These are phyloP conservation scores for Propithecus perrieri DNA, from an alignment of 2,797 vertebrate genomes.

Conservation along the genomic window DNA sequence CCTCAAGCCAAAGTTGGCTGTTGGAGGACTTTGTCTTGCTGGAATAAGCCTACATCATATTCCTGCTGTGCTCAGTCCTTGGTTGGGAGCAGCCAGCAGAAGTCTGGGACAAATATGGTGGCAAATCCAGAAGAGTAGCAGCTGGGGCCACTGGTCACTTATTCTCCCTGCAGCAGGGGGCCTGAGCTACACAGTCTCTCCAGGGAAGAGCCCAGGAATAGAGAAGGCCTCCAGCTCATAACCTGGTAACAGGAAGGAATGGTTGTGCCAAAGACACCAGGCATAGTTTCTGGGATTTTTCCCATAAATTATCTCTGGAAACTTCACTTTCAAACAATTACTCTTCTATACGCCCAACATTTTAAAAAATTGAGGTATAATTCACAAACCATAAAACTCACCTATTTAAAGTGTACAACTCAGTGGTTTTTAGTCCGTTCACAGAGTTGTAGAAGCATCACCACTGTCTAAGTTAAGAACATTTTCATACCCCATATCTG, in stretches of 20 bases:
- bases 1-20: not conserved
- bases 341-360: not conserved
- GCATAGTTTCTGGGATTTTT: not conserved
- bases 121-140: not conserved
- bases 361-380: not conserved
- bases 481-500: not conserved
- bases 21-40: not conserved
- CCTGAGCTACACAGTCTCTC: not conserved
- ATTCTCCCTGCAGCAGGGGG: not conserved
- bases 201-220: not conserved
- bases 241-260: not conserved
- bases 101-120: slow-evolving; percentile 12
- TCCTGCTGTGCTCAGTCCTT: not conserved
- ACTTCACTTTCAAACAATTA: slow-evolving; percentile 25
- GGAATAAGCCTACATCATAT: not conserved
- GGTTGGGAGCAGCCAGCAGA: not conserved
- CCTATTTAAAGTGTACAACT: not conserved
- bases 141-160: not conserved
- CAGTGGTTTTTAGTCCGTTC: not conserved
- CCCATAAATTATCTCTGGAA: not conserved
- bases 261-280: not conserved
- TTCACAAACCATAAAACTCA: not conserved
- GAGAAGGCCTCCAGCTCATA: not conserved
- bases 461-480: slow-evolving; percentile 22
- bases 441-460: not conserved